Evolutionary conservation across 2,113 vertebrate species (phyloP).

Genomic region (Rhea americana): DNA sequence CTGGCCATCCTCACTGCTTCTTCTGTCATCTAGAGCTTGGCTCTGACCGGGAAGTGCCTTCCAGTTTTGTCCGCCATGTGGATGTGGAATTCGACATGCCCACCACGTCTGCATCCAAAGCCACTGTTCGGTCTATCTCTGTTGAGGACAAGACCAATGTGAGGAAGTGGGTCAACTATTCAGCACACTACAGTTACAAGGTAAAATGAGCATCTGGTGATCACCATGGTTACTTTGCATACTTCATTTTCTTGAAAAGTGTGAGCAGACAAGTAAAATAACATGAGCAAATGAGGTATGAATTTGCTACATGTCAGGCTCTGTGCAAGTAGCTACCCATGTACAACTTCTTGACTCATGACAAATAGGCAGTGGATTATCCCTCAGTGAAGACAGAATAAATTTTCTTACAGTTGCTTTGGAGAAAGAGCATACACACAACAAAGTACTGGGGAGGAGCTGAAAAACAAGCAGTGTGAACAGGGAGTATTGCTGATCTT

Average conservation of each 20-base stretch:
- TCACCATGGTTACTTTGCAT: background rate
- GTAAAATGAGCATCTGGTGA: constrained; percentile 54
- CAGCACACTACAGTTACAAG: constrained; percentile 89
- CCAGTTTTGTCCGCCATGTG: constrained; percentile 78
- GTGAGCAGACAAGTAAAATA: background rate
- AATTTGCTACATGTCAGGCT: background rate
- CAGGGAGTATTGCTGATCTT: background rate
- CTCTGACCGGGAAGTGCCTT: constrained; percentile 88
- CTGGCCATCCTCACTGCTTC: constrained; percentile 90
- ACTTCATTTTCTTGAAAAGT: background rate
- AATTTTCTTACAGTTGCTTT: background rate
- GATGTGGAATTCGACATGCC: constrained; percentile 91
- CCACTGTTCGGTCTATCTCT: constrained; percentile 83
- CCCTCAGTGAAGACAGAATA: background rate
- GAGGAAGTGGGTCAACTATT: constrained; percentile 91
- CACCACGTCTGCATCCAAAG: constrained; percentile 84
- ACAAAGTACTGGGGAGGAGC: background rate
- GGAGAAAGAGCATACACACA: background rate
- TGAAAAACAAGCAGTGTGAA: background rate
- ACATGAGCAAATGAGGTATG: background rate
- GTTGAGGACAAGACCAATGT: constrained; percentile 81
- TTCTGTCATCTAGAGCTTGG: constrained; percentile 91
- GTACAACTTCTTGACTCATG: background rate
- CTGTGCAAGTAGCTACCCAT: background rate
- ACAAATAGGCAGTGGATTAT: background rate